A percentile compares a stretch with the other conserved stretches of the same genome.
These are phyloP conservation scores for Trachelus iudaicus DNA, from an alignment of 2,888 invertebrate species.

Conservation along the genomic window DNA sequence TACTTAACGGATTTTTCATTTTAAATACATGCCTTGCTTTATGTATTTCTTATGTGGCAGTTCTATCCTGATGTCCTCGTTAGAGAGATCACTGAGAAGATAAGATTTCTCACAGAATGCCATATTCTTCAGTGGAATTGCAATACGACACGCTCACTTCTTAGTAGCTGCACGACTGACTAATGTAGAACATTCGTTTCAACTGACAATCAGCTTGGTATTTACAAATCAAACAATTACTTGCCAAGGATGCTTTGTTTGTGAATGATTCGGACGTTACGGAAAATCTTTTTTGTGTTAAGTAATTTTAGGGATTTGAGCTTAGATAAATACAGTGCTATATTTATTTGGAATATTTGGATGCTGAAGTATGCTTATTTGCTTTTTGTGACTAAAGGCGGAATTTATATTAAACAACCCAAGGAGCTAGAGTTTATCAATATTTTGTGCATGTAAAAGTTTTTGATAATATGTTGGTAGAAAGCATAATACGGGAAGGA, in stretches of 20 bases:
- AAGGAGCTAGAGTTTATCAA: background rate
- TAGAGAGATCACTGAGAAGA: constrained; percentile 28
- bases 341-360: background rate
- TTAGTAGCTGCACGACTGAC: constrained; percentile 20
- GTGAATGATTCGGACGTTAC: background rate
- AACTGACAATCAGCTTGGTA: constrained; percentile 1
- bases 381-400: background rate
- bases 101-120: constrained; percentile 37
- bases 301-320: background rate
- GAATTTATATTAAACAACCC: background rate
- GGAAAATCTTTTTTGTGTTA: background rate
- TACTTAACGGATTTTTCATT: background rate
- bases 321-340: background rate
- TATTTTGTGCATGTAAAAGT: background rate
- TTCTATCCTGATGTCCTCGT: constrained; percentile 25
- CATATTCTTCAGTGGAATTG: constrained; percentile 29
- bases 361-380: background rate
- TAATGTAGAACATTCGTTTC: constrained; percentile 14
- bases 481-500: background rate
- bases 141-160: constrained; percentile 10
- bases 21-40: background rate
- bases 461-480: background rate
- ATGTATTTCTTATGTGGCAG: constrained; percentile 13
- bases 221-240: constrained; percentile 5
- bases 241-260: background rate